phyloP scores from a whole-genome alignment of 2,888 invertebrate genomes.

The Diploptera punctata region DNA sequence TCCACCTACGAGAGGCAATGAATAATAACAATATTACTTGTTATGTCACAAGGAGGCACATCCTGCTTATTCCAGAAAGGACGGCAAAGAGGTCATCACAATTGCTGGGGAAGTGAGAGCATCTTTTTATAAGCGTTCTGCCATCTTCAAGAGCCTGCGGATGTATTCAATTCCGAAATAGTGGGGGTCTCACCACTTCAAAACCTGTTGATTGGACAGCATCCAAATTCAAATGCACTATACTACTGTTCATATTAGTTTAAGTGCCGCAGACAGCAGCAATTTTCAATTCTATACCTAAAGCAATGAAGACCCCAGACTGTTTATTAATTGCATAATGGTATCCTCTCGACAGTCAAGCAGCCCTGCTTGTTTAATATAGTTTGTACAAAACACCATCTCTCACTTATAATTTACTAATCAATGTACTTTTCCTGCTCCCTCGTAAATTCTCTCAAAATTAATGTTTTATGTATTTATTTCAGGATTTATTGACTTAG shows the following conservation, averaged over 20 bases:
- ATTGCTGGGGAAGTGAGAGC: too few relatives aligned
- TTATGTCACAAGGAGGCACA: not conserved
- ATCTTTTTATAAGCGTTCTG: too few relatives aligned
- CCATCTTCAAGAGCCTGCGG: not conserved
- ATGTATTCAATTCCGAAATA: not conserved
- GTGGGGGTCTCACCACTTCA: not conserved
- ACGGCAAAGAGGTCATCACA: not conserved
- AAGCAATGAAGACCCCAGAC: not conserved
- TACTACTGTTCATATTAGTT: not conserved
- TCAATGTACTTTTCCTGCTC: too few relatives aligned
- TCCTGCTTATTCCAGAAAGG: not conserved
- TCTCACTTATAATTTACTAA: not conserved
- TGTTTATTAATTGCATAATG: not conserved
- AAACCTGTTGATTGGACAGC: not conserved
- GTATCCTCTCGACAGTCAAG: not conserved
- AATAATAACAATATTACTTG: not conserved
- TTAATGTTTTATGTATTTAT: too few relatives aligned
- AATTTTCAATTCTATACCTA: not conserved
- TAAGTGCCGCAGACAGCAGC: not conserved
- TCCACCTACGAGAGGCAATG: not conserved
- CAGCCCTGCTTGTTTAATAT: not conserved
- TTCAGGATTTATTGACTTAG: too few relatives aligned
- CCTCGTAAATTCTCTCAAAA: too few relatives aligned
- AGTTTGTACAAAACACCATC: not conserved
- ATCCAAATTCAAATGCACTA: not conserved